Evolutionary conservation across 2,888 invertebrate genomes (phyloP).

Genomic region (Parelbella ahira): DNA sequence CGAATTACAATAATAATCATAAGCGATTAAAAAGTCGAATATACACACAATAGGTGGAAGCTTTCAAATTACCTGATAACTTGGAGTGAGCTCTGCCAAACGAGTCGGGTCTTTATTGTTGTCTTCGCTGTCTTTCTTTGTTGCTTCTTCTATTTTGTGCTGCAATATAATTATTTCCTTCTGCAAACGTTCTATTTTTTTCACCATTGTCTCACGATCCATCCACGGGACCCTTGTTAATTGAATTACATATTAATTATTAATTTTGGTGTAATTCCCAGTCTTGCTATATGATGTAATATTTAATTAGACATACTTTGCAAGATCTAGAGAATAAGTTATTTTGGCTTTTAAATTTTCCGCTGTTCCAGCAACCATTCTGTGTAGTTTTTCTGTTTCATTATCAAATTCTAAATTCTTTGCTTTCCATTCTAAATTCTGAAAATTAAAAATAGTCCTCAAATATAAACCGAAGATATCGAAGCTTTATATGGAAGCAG

Average conservation of each 20-base stretch:
- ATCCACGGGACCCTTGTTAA: conserved; percentile 58
- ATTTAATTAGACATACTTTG: conserved; percentile 42
- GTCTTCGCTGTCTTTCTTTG: conserved; percentile 42
- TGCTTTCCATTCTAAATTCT: conserved; percentile 63
- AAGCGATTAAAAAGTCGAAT: too few relatives aligned
- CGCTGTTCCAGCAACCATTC: conserved; percentile 49
- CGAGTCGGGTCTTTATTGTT: conserved; percentile 31
- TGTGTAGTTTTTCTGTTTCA: conserved; percentile 59
- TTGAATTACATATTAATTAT: neutral
- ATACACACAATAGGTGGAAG: too few relatives aligned
- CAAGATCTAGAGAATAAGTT: conserved; percentile 49
- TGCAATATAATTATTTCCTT: conserved; percentile 55
- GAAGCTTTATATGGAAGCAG: too few relatives aligned
- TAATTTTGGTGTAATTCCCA: conserved; percentile 1
- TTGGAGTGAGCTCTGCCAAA: conserved; percentile 27
- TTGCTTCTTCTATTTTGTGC: conserved; percentile 49
- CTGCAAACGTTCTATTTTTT: conserved; percentile 56
- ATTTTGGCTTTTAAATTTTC: conserved; percentile 62
- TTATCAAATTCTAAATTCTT: conserved; percentile 56
- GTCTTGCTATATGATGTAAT: too few relatives aligned
- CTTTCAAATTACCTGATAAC: conserved; percentile 41
- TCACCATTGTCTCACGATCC: conserved; percentile 56
- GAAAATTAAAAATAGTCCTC: too few relatives aligned
- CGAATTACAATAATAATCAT: too few relatives aligned
- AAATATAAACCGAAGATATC: too few relatives aligned